phyloP scores from a whole-genome alignment of 2,888 invertebrate genomes.

The Onchidella celtica region DNA sequence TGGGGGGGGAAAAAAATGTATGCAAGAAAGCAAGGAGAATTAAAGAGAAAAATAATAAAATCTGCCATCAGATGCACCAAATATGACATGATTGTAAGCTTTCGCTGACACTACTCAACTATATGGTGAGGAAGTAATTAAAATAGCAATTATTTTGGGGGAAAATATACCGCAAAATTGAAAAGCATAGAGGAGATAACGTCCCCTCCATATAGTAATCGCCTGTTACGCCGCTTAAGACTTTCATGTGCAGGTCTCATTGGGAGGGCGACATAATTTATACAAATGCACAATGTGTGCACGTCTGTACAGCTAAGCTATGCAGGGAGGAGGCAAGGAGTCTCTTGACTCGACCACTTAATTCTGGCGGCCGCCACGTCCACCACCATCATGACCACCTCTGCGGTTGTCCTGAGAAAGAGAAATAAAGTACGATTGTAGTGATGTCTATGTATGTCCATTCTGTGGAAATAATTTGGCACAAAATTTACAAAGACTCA shows the following conservation, averaged over 20 bases:
- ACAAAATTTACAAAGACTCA: too few species aligned
- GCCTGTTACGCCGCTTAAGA: not conserved
- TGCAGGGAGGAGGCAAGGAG: constrained; percentile 29
- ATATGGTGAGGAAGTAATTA: not conserved
- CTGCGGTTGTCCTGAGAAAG: constrained; percentile 36
- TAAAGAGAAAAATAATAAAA: not conserved
- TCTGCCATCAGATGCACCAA: not conserved
- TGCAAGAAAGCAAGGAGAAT: not conserved
- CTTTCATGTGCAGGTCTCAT: not conserved
- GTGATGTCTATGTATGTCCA: too few species aligned
- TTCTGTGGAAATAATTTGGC: too few species aligned
- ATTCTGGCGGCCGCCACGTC: constrained; percentile 16
- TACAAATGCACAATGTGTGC: not conserved
- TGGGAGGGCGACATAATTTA: not conserved
- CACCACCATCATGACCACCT: constrained; percentile 39
- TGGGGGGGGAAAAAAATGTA: not conserved
- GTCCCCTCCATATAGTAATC: not conserved
- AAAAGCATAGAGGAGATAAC: not conserved
- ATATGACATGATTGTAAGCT: not conserved
- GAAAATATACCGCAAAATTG: not conserved
- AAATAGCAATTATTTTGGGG: not conserved
- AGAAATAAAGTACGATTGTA: too few species aligned
- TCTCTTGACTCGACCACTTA: not conserved
- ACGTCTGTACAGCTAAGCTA: not conserved
- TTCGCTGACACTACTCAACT: not conserved